Conservation (phyloP, 2,888 invertebrate genomes). For the Calameuta pallipes region DNA sequence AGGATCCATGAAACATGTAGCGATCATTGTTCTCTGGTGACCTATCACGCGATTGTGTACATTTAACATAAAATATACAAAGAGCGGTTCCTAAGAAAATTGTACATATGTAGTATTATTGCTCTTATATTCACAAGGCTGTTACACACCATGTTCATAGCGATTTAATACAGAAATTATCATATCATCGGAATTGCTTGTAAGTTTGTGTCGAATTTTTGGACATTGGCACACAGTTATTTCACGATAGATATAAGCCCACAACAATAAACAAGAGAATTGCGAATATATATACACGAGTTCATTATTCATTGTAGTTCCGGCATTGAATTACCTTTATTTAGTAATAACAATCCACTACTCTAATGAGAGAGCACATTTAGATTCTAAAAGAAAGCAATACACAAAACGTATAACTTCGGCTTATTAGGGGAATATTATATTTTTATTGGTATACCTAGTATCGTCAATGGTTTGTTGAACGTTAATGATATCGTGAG, state of each 20-base stretch:
- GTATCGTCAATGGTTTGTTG: neutral
- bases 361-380: neutral
- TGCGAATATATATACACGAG: neutral
- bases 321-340: neutral
- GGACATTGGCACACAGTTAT: constrained; percentile 20
- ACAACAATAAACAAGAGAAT: neutral
- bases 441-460: neutral
- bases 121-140: constrained; percentile 29
- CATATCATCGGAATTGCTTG: constrained; percentile 34
- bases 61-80: constrained; percentile 28
- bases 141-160: constrained; percentile 27
- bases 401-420: neutral
- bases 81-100: constrained; percentile 35
- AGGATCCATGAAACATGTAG: neutral
- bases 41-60: constrained; percentile 48
- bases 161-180: constrained; percentile 30
- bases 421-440: neutral
- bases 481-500: neutral
- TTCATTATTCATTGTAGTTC: neutral
- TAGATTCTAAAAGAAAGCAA: neutral
- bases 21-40: constrained; percentile 46
- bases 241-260: constrained; percentile 19
- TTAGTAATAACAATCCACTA: neutral
- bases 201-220: constrained; percentile 22
- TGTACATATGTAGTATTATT: constrained; percentile 8